Conservation (phyloP, 2,888 invertebrate genomes). For the Archips crataeganus region DNA sequence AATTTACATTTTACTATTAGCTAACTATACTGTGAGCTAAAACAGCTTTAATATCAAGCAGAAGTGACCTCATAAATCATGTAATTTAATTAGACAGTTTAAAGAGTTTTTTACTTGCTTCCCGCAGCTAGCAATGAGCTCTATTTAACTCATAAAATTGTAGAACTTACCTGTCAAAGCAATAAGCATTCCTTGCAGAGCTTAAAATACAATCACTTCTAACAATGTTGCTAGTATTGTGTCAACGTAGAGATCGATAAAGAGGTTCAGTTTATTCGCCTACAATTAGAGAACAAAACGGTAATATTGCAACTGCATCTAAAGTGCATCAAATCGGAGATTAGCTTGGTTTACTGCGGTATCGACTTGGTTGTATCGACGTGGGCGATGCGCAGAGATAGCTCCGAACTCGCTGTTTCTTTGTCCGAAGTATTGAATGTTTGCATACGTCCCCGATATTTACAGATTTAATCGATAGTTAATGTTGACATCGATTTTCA, state of each 20-base stretch:
- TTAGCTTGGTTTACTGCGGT: conserved; percentile 41
- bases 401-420: conserved; percentile 25
- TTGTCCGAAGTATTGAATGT: conserved; percentile 21
- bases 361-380: conserved; percentile 35
- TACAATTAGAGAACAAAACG: conserved; percentile 46
- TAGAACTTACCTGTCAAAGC: not conserved
- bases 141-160: not conserved
- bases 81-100: not conserved
- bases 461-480: not conserved
- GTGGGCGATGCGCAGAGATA: conserved; percentile 35
- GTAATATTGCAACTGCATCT: conserved; percentile 42
- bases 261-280: conserved; percentile 40
- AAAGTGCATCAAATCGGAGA: conserved; percentile 45
- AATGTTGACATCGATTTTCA: conserved; percentile 5
- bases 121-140: not conserved
- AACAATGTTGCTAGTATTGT: conserved; percentile 11
- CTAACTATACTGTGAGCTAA: not conserved
- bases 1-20: not conserved
- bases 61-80: no score
- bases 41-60: not conserved
- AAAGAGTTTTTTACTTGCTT: not conserved
- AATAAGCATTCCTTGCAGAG: not conserved
- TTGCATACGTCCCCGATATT: conserved; percentile 26
- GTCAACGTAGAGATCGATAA: conserved; percentile 30
- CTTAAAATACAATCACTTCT: not conserved